Evolutionary conservation across 2,797 vertebrate genomes (phyloP).

Genomic region (Pyrocephalus nanus): DNA sequence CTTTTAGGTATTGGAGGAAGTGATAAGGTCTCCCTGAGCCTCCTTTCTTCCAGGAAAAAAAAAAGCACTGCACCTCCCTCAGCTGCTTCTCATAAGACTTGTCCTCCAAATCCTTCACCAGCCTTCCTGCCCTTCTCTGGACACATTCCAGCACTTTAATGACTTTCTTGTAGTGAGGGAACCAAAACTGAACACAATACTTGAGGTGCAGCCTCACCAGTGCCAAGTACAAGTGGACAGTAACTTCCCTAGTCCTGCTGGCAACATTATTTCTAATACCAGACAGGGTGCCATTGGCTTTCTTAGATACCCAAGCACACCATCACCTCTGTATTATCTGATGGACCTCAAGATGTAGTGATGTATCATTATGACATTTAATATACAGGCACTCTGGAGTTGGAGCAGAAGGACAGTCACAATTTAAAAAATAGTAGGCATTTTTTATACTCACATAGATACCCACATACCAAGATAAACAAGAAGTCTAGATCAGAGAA

Average conservation of each 20-base stretch:
- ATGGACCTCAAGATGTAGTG: not conserved
- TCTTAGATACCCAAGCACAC: not conserved
- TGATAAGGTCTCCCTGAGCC: rapidly evolving
- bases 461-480: not conserved
- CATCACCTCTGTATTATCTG: not conserved
- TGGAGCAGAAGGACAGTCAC: not conserved
- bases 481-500: not conserved
- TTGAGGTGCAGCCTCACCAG: rapidly evolving
- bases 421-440: not conserved
- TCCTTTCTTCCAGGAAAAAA: not conserved
- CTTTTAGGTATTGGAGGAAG: not conserved
- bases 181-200: not conserved
- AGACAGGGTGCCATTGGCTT: not conserved
- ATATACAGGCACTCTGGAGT: not conserved
- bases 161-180: not conserved
- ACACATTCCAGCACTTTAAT: not conserved
- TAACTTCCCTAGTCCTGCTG: not conserved
- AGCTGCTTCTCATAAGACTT: not conserved
- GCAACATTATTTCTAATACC: not conserved
- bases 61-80: not conserved
- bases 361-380: not conserved
- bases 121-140: not conserved
- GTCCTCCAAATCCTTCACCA: not conserved
- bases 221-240: not conserved
- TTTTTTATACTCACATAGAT: not conserved